These are phyloP conservation scores for Lepisosteus osseus DNA, from an alignment of 2,113 vertebrate species.

Conservation along the genomic window DNA sequence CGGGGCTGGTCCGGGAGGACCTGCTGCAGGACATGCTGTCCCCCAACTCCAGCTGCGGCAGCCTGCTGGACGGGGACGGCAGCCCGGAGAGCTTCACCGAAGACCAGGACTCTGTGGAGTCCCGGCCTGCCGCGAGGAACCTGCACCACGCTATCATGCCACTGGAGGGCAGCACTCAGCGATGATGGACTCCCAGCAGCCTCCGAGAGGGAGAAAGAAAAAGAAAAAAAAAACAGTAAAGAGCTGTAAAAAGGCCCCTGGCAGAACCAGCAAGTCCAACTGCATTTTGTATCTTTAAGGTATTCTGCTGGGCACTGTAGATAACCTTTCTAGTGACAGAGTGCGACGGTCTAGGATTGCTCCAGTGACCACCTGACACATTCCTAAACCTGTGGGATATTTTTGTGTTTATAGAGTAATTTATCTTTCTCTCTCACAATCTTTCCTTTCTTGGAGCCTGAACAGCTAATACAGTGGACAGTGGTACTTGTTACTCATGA, in stretches of 20 bases:
- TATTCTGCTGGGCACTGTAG: too few relatives aligned
- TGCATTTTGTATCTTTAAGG: too few relatives aligned
- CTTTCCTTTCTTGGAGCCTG: not conserved
- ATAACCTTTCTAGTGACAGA: not conserved
- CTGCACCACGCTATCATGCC: conserved; percentile 70
- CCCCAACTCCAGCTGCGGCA: conserved; percentile 88
- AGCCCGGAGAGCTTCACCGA: conserved; percentile 91
- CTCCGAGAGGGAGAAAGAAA: not conserved
- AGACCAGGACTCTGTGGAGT: conserved; percentile 68
- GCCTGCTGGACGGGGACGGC: conserved; percentile 83
- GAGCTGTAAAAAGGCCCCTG: not conserved
- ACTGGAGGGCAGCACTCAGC: conserved; percentile 64
- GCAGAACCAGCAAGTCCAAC: too few relatives aligned
- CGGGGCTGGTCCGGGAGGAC: conserved; percentile 78
- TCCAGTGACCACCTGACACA: not conserved
- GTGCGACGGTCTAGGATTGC: not conserved
- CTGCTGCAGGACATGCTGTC: conserved; percentile 86
- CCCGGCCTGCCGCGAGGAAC: conserved; percentile 57
- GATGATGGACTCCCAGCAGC: conserved; percentile 59
- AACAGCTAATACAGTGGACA: conserved; percentile 14
- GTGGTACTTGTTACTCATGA: conserved; percentile 19
- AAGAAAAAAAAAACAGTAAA: not conserved
- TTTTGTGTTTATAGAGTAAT: not conserved
- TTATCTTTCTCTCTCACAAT: not conserved
- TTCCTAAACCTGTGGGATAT: not conserved